A percentile compares a stretch with the other conserved stretches of the same genome.
Evolutionary conservation across 2,888 invertebrate species (phyloP).

Genomic region (Heteromurus nitidus): DNA sequence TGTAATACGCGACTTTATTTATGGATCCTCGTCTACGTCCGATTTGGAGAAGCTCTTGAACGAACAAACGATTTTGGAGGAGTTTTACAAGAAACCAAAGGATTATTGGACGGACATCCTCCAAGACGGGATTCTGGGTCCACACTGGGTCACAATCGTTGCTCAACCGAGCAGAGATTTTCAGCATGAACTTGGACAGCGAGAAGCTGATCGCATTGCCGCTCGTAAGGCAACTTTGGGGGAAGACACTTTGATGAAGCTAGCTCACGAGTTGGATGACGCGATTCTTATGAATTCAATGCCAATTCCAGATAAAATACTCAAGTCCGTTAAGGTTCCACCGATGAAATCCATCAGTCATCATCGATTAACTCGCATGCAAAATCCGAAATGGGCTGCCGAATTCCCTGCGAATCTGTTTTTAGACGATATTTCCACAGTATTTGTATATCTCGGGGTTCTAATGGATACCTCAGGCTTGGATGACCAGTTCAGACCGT

Average conservation of each 20-base stretch:
- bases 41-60: slow-evolving; percentile 39
- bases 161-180: slow-evolving; percentile 20
- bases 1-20: slow-evolving; percentile 23
- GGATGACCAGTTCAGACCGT: slow-evolving; percentile 19
- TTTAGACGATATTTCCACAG: slow-evolving; percentile 51
- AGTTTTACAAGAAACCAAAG: slow-evolving; percentile 2
- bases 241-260: not conserved
- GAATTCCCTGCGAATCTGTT: slow-evolving; percentile 34
- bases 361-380: slow-evolving; percentile 6
- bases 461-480: slow-evolving; percentile 50
- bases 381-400: slow-evolving; percentile 40
- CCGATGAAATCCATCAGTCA: slow-evolving; percentile 27
- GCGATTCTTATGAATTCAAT: slow-evolving; percentile 19
- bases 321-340: slow-evolving; percentile 18
- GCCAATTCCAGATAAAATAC: slow-evolving; percentile 6
- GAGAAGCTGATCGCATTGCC: not conserved
- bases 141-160: slow-evolving; percentile 34
- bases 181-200: not conserved
- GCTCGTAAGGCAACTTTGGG: slow-evolving; percentile 12
- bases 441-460: slow-evolving; percentile 32
- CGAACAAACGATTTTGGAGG: not conserved
- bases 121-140: slow-evolving; percentile 2
- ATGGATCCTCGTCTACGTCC: slow-evolving; percentile 19
- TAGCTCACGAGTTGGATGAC: slow-evolving; percentile 22
- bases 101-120: slow-evolving; percentile 34